Evolutionary conservation across 2,113 vertebrate genomes (phyloP).

Genomic region (Percopsis transmontana): DNA sequence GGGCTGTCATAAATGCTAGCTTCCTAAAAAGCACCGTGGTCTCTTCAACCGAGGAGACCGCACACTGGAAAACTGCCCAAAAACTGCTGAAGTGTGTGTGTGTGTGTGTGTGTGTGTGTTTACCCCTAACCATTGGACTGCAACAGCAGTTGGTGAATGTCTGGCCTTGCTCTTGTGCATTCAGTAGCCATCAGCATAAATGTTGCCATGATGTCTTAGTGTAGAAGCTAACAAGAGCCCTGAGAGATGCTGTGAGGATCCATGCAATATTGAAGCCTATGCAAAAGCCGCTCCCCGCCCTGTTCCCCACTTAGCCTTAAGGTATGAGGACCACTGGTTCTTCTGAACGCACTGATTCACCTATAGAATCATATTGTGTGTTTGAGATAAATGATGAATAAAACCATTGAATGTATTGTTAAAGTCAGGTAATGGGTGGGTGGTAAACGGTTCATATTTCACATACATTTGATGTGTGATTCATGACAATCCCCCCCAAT

Average conservation of each 20-base stretch:
- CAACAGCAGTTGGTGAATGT: slow-evolving; percentile 47
- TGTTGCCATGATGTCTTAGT: slow-evolving; percentile 53
- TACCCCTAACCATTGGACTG: slow-evolving; percentile 40
- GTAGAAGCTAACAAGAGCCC: slow-evolving; percentile 38
- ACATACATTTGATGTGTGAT: too few species aligned
- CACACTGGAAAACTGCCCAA: slow-evolving; percentile 63
- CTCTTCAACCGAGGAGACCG: slow-evolving; percentile 51
- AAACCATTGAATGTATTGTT: too few species aligned
- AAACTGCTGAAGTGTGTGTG: slow-evolving; percentile 57
- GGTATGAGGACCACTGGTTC: slow-evolving; percentile 8
- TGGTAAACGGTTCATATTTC: neutral
- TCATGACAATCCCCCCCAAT: slow-evolving; percentile 1
- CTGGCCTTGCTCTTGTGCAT: slow-evolving; percentile 44
- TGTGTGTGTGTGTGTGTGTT: slow-evolving; percentile 7
- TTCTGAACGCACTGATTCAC: too few species aligned
- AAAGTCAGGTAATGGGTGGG: too few species aligned
- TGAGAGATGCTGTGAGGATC: slow-evolving; percentile 27
- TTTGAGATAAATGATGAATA: neutral
- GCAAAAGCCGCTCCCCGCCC: slow-evolving; percentile 37
- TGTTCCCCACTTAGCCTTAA: slow-evolving; percentile 17
- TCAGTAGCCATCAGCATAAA: slow-evolving; percentile 41
- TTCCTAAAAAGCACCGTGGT: slow-evolving; percentile 53
- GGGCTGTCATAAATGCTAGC: slow-evolving; percentile 62
- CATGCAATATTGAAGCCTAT: slow-evolving; percentile 58
- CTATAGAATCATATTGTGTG: neutral